phyloP scores from a whole-genome alignment of 1,140 invertebrate genomes.

The Zophobas morio region DNA sequence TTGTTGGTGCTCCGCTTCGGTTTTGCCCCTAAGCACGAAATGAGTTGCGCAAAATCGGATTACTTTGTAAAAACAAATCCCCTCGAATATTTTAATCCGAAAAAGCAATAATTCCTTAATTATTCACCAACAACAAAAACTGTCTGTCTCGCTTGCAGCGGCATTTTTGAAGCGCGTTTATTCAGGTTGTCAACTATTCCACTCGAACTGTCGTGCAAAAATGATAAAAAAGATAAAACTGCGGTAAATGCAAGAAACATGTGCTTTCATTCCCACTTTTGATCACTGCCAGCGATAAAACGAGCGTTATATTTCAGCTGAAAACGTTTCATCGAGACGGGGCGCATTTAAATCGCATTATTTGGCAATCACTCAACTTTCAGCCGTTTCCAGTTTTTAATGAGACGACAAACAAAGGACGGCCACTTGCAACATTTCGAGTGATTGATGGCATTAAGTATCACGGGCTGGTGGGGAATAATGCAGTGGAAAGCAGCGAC shows the following conservation, averaged over 20 bases:
- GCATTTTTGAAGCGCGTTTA: too few species aligned
- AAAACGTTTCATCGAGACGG: constrained; percentile 24
- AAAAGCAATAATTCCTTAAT: too few species aligned
- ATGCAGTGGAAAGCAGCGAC: not conserved
- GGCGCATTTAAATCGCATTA: constrained; percentile 31
- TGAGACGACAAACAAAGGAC: constrained; percentile 20
- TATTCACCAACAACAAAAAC: too few species aligned
- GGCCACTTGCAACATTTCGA: constrained; percentile 4
- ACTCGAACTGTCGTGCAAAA: not conserved
- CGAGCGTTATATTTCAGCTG: constrained; percentile 2
- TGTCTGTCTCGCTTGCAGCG: too few species aligned
- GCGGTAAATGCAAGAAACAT: constrained; percentile 21
- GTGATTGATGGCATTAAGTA: constrained; percentile 24
- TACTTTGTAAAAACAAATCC: too few species aligned
- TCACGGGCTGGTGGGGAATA: not conserved
- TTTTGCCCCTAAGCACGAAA: too few species aligned
- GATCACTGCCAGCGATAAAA: constrained; percentile 28
- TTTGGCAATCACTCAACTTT: constrained; percentile 9
- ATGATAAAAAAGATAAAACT: constrained; percentile 20
- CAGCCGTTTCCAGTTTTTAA: constrained; percentile 14
- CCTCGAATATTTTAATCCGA: too few species aligned
- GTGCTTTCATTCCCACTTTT: constrained; percentile 28
- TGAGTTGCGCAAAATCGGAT: too few species aligned
- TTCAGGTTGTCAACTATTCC: too few species aligned
- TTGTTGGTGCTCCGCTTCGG: too few species aligned